Conservation (phyloP, 2,888 invertebrate genomes). For the Heliothis peltigera region DNA sequence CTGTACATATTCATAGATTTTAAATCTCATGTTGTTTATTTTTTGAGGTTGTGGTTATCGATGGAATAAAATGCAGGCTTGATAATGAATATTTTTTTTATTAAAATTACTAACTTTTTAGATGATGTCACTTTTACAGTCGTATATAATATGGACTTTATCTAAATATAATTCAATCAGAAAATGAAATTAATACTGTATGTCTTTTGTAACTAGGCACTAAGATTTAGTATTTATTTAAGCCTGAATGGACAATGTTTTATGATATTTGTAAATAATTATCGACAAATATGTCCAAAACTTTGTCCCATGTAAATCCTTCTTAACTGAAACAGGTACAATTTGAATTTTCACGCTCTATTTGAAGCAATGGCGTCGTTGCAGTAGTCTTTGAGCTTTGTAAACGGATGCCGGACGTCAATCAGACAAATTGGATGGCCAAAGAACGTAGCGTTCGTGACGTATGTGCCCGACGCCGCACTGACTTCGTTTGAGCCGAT, state of each 20-base stretch:
- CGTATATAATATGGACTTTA: no score
- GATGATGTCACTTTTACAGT: no score
- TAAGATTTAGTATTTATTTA: no score
- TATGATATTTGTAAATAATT: no score
- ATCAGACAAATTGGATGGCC: conserved; percentile 86
- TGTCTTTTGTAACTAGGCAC: no score
- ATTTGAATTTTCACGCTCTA: conserved; percentile 67
- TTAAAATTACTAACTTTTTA: no score
- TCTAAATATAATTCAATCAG: no score
- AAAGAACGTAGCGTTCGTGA: conserved; percentile 74
- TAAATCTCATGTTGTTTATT: neutral
- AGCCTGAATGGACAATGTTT: no score
- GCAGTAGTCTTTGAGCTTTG: conserved; percentile 85
- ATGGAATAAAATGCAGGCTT: no score
- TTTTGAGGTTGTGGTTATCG: neutral
- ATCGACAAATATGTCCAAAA: neutral
- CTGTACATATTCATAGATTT: no score
- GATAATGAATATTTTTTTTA: no score
- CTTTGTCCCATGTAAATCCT: conserved; percentile 16
- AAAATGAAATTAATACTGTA: no score
- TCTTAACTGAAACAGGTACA: conserved; percentile 42
- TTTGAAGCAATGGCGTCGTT: conserved; percentile 67
- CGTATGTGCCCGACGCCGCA: conserved; percentile 14
- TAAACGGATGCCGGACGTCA: conserved; percentile 83
- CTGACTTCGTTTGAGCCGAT: conserved; percentile 54